Evolutionary conservation across 1,140 invertebrate genomes (phyloP).

Genomic region (Olivierus martensii): DNA sequence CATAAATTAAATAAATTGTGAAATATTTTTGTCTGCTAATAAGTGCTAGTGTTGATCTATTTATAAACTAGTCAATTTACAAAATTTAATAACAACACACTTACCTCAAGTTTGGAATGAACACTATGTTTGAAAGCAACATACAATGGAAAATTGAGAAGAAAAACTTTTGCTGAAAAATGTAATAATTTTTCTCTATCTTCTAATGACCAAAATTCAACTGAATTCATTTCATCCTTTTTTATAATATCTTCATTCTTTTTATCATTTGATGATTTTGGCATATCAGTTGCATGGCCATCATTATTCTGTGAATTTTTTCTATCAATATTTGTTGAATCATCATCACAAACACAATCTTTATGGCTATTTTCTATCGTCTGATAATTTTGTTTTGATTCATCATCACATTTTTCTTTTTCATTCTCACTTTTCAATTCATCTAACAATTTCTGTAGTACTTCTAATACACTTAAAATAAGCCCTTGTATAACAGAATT

Average conservation of each 20-base stretch:
- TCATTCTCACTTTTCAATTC: slow-evolving; percentile 6
- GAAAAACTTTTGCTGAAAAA: slow-evolving; percentile 63
- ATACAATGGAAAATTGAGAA: slow-evolving; percentile 81
- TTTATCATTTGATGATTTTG: no score
- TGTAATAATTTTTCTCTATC: slow-evolving; percentile 63
- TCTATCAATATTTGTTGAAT: slow-evolving; percentile 15
- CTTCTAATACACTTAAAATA: slow-evolving; percentile 38
- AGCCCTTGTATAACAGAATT: slow-evolving; percentile 70
- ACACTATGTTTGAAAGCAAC: slow-evolving; percentile 76
- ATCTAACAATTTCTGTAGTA: slow-evolving; percentile 28
- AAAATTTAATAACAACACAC: slow-evolving; percentile 2
- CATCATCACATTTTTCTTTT: not conserved
- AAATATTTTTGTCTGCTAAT: no score
- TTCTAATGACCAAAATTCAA: slow-evolving; percentile 45
- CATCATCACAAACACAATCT: slow-evolving; percentile 16
- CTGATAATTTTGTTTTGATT: not conserved
- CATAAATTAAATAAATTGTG: no score
- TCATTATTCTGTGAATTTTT: no score
- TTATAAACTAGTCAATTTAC: not conserved
- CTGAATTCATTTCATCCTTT: not conserved
- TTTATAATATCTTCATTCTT: no score
- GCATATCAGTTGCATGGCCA: no score
- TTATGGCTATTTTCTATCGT: slow-evolving; percentile 22
- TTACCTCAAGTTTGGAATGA: slow-evolving; percentile 49
- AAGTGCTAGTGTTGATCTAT: no score